phyloP scores from a whole-genome alignment of 2,797 vertebrate species.

The Typhlichthys eigenmanni region DNA sequence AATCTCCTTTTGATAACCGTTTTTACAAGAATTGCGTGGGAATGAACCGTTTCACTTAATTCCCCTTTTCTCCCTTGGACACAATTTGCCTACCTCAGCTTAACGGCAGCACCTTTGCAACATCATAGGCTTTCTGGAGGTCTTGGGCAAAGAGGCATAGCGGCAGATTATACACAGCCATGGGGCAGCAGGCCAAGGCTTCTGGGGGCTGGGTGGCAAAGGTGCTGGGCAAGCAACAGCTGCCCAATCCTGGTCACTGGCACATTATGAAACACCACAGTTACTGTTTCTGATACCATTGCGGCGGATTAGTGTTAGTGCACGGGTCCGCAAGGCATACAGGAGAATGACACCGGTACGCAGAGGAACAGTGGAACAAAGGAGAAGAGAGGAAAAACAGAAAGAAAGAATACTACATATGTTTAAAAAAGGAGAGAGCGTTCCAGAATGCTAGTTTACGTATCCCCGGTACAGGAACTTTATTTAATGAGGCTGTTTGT shows the following conservation, averaged over 20 bases:
- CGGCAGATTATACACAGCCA: constrained; percentile 40
- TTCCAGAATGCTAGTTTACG: constrained; percentile 1
- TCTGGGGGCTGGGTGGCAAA: constrained; percentile 33
- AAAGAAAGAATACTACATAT: constrained; percentile 1
- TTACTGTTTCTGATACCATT: constrained; percentile 5
- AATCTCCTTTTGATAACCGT: constrained; percentile 16
- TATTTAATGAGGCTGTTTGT: constrained; percentile 25
- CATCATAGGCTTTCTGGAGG: constrained; percentile 18
- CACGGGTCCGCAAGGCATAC: neutral
- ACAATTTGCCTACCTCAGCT: constrained; percentile 29
- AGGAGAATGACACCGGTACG: neutral
- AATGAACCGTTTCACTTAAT: constrained; percentile 6
- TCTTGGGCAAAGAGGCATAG: constrained; percentile 20
- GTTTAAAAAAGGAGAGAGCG: neutral
- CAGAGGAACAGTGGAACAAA: neutral
- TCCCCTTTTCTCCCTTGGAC: constrained; percentile 22
- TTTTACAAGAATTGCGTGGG: constrained; percentile 6
- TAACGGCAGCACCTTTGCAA: constrained; percentile 21
- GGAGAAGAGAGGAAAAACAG: neutral
- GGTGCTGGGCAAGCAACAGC: constrained; percentile 38
- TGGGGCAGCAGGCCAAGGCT: constrained; percentile 32
- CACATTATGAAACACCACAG: constrained; percentile 32
- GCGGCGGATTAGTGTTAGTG: constrained; percentile 19
- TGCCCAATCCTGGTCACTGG: constrained; percentile 25
- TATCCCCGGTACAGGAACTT: constrained; percentile 15